Evolutionary conservation across 2,888 invertebrate species (phyloP).

Genomic region (Chrysotoxum bicinctum): DNA sequence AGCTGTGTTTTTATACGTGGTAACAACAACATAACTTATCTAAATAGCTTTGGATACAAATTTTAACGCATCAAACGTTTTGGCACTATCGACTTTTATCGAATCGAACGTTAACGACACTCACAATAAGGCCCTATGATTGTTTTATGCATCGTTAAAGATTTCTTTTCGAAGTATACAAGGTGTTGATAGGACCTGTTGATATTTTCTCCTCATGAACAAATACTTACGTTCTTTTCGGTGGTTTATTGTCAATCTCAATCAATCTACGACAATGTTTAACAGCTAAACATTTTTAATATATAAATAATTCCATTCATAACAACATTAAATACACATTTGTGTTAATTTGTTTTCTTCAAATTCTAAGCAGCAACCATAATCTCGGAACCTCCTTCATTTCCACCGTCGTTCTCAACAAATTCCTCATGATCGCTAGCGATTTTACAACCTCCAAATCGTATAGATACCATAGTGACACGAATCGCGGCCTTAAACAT

Average conservation of each 20-base stretch:
- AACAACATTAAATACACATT: slow-evolving; percentile 8
- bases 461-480: slow-evolving; percentile 83
- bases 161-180: no score
- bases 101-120: no score
- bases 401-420: background rate
- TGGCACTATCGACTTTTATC: no score
- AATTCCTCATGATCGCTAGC: background rate
- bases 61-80: no score
- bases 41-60: no score
- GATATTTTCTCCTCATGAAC: no score
- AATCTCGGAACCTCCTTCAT: slow-evolving; percentile 21
- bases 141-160: no score
- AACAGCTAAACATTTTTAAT: background rate
- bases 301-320: background rate
- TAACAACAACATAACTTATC: no score
- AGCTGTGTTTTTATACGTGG: no score
- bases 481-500: slow-evolving; percentile 87
- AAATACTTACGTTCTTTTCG: no score
- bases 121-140: no score
- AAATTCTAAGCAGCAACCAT: slow-evolving; percentile 34
- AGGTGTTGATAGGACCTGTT: no score
- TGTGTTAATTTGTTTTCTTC: background rate
- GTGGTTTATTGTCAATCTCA: background rate
- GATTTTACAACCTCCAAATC: slow-evolving; percentile 76
- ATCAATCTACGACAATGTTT: background rate